Percentiles rank a stretch among this genome's conserved stretches.
Evolutionary conservation across 2,113 vertebrate genomes (phyloP).

Genomic region (Scophthalmus maximus): DNA sequence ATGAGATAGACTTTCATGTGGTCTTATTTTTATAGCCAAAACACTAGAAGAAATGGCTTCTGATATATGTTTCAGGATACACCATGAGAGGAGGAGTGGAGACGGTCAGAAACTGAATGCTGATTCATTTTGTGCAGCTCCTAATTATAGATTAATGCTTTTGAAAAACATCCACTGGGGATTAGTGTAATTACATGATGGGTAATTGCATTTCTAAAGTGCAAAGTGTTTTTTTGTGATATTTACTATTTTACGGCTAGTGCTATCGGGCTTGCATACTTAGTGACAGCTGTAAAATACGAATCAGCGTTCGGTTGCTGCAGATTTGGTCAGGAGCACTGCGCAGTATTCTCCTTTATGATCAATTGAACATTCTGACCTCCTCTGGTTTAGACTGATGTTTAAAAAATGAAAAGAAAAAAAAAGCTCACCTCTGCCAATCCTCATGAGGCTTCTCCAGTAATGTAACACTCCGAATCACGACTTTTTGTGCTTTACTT

Average conservation of each 20-base stretch:
- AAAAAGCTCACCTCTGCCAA: constrained; percentile 71
- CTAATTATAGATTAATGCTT: constrained; percentile 56
- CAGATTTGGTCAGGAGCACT: constrained; percentile 24
- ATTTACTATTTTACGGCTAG: constrained; percentile 33
- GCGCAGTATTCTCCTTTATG: constrained; percentile 47
- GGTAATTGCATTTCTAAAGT: constrained; percentile 54
- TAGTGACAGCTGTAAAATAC: constrained; percentile 43
- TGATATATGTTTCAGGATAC: constrained; percentile 62
- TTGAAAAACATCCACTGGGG: constrained; percentile 53
- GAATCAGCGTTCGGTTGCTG: constrained; percentile 59
- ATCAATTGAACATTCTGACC: constrained; percentile 47
- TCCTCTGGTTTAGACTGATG: constrained; percentile 57
- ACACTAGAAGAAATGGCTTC: constrained; percentile 64
- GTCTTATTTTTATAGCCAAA: constrained; percentile 85
- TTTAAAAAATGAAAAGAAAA: constrained; percentile 37
- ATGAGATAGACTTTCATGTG: constrained; percentile 85
- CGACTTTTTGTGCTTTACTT: constrained; percentile 52
- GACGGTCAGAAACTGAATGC: constrained; percentile 54
- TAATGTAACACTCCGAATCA: constrained; percentile 33
- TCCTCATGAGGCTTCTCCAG: constrained; percentile 56
- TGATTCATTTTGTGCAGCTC: constrained; percentile 59
- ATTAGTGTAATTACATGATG: constrained; percentile 57
- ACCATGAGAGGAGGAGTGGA: constrained; percentile 42
- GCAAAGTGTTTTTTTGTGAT: constrained; percentile 43
- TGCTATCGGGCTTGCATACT: constrained; percentile 13